A percentile compares a stretch with the other conserved stretches of the same genome.
Conservation (phyloP, 2,113 vertebrate genomes). For the Aptenodytes patagonicus region DNA sequence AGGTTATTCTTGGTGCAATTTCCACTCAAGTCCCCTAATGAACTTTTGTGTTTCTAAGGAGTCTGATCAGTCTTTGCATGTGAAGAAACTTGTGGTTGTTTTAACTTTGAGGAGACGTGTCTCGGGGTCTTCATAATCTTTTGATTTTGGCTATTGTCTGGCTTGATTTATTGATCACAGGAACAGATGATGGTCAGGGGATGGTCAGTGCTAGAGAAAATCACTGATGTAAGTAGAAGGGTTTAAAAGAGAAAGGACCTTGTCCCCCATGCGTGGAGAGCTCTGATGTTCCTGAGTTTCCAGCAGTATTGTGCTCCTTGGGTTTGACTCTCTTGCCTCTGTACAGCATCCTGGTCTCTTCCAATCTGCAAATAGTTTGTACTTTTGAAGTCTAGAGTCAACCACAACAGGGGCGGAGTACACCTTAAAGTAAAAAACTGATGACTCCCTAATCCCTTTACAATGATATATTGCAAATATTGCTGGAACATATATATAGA, state of each 20-base stretch:
- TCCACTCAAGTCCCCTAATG: not conserved
- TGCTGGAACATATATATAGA: not conserved
- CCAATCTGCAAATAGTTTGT: not conserved
- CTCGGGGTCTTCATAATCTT: not conserved
- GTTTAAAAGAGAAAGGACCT: not conserved
- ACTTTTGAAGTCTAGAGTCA: not conserved
- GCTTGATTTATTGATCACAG: not conserved
- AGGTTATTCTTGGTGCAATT: not conserved
- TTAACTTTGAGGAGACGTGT: not conserved
- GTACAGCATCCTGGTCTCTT: not conserved
- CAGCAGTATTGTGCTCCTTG: not conserved
- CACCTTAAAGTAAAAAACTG: not conserved
- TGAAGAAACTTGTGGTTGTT: not conserved
- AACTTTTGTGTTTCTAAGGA: not conserved
- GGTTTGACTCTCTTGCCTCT: not conserved
- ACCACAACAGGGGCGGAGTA: not conserved
- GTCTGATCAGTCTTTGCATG: not conserved
- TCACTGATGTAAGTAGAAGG: not conserved
- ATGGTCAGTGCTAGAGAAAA: not conserved
- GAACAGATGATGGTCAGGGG: not conserved
- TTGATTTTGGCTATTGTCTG: not conserved
- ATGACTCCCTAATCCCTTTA: not conserved
- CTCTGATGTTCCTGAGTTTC: not conserved
- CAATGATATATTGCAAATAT: not conserved
- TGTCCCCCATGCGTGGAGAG: accelerated